Conservation (phyloP, 2,113 vertebrate species). For the Hippocampus guttulatus region DNA sequence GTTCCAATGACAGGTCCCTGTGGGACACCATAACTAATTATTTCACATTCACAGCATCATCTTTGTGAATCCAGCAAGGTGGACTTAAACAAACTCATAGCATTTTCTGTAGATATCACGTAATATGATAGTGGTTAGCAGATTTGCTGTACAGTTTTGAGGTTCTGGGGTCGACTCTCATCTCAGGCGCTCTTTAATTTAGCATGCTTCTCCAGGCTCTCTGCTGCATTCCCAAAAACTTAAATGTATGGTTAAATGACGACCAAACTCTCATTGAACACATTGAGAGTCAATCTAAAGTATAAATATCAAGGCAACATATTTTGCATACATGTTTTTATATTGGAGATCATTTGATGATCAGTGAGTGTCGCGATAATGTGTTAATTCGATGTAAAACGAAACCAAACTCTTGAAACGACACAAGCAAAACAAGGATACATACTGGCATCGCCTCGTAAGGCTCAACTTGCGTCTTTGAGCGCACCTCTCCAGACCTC, state of each 20-base stretch:
- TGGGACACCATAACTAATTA: not conserved
- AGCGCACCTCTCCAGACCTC: constrained; percentile 26
- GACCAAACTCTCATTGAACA: no score
- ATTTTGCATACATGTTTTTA: not conserved
- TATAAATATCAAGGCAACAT: not conserved
- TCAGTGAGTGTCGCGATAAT: not conserved
- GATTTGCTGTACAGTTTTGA: no score
- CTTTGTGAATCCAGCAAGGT: no score
- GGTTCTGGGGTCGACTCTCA: no score
- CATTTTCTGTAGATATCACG: no score
- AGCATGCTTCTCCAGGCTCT: no score
- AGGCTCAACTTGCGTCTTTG: constrained; percentile 14
- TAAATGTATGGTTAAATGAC: no score
- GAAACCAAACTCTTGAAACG: constrained; percentile 15
- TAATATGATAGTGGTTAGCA: no score
- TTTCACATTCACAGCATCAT: not conserved
- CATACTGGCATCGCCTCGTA: constrained; percentile 29
- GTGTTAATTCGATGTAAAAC: constrained; percentile 8
- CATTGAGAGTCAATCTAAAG: not conserved
- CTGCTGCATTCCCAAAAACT: no score
- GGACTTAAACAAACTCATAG: not conserved
- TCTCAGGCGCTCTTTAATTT: no score
- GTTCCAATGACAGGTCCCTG: not conserved
- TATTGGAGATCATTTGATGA: not conserved
- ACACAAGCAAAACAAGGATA: constrained; percentile 18